A percentile compares a stretch with the other conserved stretches of the same genome.
Conservation (phyloP, 1,140 invertebrate species). For the Eciton burchellii region DNA sequence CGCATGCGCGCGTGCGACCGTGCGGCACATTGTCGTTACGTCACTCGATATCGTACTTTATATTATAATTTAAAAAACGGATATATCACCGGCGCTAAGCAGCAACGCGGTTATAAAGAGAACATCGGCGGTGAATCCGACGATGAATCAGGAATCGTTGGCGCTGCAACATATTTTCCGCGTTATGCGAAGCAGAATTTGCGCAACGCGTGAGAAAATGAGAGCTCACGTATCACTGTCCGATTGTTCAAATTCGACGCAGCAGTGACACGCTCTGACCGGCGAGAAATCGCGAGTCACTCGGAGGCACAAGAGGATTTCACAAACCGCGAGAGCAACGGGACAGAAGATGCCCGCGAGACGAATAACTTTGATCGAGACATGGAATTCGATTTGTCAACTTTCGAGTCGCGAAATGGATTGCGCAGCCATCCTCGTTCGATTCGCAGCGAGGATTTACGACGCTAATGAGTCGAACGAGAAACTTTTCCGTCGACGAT, state of each 20-base stretch:
- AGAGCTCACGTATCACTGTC: background rate
- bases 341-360: background rate
- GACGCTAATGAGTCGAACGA: conserved; percentile 76
- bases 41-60: too few relatives aligned
- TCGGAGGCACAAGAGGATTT: background rate
- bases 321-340: background rate
- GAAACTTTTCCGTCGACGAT: conserved; percentile 78
- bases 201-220: too few relatives aligned
- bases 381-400: conserved; percentile 69
- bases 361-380: conserved; percentile 47
- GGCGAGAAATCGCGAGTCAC: too few relatives aligned
- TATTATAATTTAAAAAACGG: conserved; percentile 6
- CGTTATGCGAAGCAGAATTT: too few relatives aligned
- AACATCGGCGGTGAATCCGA: background rate
- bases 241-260: background rate
- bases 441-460: conserved; percentile 53
- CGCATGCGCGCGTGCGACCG: too few relatives aligned
- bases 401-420: conserved; percentile 77
- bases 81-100: background rate
- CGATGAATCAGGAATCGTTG: background rate
- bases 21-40: too few relatives aligned
- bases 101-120: conserved; percentile 14
- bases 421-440: conserved; percentile 58
- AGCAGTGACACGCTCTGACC: too few relatives aligned
- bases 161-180: background rate